These are phyloP conservation scores for Drosophila melanosoma DNA, from an alignment of 2,888 invertebrate species.

Conservation along the genomic window DNA sequence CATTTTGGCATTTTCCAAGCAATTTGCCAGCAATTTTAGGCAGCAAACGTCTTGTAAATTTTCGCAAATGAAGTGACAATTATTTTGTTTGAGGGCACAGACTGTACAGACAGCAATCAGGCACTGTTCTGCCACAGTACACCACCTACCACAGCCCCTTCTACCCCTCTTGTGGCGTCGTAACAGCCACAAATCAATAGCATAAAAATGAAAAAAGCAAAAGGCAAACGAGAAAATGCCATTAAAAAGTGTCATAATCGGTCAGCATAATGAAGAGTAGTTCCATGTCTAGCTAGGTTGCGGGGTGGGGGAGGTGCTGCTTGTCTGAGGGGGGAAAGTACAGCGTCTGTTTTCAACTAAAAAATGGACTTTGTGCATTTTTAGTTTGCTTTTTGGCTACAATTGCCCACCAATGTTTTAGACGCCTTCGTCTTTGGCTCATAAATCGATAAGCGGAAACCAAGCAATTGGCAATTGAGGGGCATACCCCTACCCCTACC, in stretches of 20 bases:
- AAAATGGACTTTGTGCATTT: constrained; percentile 33
- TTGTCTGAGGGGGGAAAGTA: not conserved
- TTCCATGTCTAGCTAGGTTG: not conserved
- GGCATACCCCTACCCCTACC: not conserved
- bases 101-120: constrained; percentile 6
- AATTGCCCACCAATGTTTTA: not conserved
- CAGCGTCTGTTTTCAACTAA: constrained; percentile 8
- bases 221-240: constrained; percentile 72
- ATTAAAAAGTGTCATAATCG: constrained; percentile 80
- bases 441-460: constrained; percentile 76
- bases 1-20: constrained; percentile 53
- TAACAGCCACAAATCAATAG: constrained; percentile 70
- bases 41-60: constrained; percentile 51
- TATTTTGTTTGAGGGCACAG: not conserved
- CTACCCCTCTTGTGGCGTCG: constrained; percentile 25
- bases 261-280: constrained; percentile 72
- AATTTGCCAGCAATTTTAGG: constrained; percentile 50
- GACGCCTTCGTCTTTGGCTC: constrained; percentile 29
- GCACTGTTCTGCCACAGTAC: not conserved
- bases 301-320: not conserved
- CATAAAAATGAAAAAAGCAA: constrained; percentile 63
- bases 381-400: constrained; percentile 48
- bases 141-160: too few species aligned
- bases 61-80: constrained; percentile 24
- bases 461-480: constrained; percentile 50